Percentiles rank a stretch among this genome's conserved stretches.
Conservation (phyloP, 92 coral and sea anemone species). For the Zoanthus gigantus region DNA sequence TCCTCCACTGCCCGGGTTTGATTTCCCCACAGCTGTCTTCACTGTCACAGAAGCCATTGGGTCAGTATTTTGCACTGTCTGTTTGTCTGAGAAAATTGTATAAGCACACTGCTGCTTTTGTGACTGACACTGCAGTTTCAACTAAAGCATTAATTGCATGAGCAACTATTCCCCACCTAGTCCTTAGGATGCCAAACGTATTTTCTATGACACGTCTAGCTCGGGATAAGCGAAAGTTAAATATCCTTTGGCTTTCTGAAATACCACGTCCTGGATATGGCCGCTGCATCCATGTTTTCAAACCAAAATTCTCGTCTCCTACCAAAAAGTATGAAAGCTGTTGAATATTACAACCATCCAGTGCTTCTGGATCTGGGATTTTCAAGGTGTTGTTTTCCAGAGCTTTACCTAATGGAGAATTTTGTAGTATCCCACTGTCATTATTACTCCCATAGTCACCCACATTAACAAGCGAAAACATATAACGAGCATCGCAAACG, state of each 20-base stretch:
- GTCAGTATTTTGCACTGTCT: not conserved
- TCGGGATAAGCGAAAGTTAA: not conserved
- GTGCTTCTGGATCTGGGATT: conserved; percentile 56
- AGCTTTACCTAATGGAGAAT: conserved; percentile 63
- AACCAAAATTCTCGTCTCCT: conserved; percentile 62
- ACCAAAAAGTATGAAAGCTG: conserved; percentile 53
- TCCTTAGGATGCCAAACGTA: not conserved
- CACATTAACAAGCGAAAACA: conserved; percentile 56
- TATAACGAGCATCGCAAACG: conserved; percentile 71
- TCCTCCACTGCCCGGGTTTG: not conserved
- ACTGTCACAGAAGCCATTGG: conserved; percentile 1
- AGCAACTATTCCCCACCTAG: not conserved
- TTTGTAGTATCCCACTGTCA: conserved; percentile 67
- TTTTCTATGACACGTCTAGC: conserved; percentile 5
- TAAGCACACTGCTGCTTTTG: not conserved
- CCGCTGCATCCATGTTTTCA: conserved; percentile 59
- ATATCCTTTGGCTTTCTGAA: conserved; percentile 42
- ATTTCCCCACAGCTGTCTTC: not conserved
- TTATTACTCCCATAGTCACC: conserved; percentile 69
- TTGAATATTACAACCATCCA: conserved; percentile 37
- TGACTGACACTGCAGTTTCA: not conserved
- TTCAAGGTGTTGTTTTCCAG: conserved; percentile 58
- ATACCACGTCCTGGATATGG: conserved; percentile 71
- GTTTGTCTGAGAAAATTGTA: conserved; percentile 1
- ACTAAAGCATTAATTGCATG: not conserved